phyloP scores from a whole-genome alignment of 2,113 vertebrate species.

The Cyanistes caeruleus region DNA sequence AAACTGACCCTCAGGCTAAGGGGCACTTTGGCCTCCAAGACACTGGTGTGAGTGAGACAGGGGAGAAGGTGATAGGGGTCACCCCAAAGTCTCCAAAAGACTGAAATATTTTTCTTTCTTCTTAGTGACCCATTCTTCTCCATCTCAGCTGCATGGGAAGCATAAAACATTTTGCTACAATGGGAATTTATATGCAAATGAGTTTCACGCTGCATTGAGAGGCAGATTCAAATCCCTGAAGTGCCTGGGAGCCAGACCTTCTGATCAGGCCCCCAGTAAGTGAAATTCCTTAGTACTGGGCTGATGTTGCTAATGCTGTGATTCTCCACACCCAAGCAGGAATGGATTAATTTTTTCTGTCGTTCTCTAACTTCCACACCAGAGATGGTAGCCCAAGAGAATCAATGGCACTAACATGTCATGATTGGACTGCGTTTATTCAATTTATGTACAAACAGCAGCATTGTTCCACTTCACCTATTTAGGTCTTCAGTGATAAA shows the following conservation, averaged over 20 bases:
- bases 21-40: not conserved
- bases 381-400: not conserved
- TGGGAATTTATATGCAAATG: slow-evolving; percentile 41
- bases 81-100: not conserved
- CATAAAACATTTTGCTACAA: not conserved
- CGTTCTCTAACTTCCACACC: not conserved
- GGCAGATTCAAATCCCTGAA: slow-evolving; percentile 3
- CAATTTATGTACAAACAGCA: not conserved
- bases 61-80: not conserved
- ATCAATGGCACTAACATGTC: not conserved
- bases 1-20: not conserved
- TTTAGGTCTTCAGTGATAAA: not conserved
- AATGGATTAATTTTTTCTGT: not conserved
- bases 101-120: slow-evolving; percentile 20
- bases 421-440: not conserved
- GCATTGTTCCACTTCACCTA: not conserved
- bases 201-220: not conserved
- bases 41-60: not conserved
- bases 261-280: not conserved
- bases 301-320: not conserved
- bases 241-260: not conserved
- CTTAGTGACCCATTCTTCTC: not conserved
- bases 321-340: not conserved
- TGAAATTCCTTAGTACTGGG: not conserved
- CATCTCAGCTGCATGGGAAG: not conserved